Percentiles rank a stretch among this genome's conserved stretches.
Conservation (phyloP, 1,140 invertebrate species). For the Potamilus streckersoni region DNA sequence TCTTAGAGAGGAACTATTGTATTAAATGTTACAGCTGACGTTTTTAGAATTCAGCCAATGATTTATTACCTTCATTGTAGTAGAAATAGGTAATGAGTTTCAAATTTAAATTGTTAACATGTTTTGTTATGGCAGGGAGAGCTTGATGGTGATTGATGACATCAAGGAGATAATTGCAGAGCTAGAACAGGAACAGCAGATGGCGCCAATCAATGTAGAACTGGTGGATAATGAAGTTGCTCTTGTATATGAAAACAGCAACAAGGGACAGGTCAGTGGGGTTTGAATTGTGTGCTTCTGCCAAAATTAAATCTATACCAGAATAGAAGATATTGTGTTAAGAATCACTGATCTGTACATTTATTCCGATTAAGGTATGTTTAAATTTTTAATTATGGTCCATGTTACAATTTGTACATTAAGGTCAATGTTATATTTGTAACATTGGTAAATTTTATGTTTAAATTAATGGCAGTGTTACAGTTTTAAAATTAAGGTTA, state of each 20-base stretch:
- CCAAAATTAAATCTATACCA: too few relatives aligned
- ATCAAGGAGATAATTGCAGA: conserved; percentile 79
- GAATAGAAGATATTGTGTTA: too few relatives aligned
- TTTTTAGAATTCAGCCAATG: too few relatives aligned
- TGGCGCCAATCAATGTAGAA: conserved; percentile 88
- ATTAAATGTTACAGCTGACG: neutral
- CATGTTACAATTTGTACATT: too few relatives aligned
- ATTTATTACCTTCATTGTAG: neutral
- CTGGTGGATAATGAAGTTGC: conserved; percentile 93
- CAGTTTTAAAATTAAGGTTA: too few relatives aligned
- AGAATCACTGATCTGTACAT: too few relatives aligned
- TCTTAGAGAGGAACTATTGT: neutral
- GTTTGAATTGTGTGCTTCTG: too few relatives aligned
- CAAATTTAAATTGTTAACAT: neutral
- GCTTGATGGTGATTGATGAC: conserved; percentile 87
- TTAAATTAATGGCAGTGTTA: too few relatives aligned
- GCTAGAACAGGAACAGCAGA: conserved; percentile 87
- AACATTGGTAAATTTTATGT: too few relatives aligned
- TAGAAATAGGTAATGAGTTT: neutral
- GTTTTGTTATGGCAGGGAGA: conserved; percentile 65
- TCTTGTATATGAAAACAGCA: conserved; percentile 88
- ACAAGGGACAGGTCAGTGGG: conserved; percentile 78
- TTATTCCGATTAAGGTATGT: too few relatives aligned
- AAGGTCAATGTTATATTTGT: too few relatives aligned
- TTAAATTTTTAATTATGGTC: too few relatives aligned